These are phyloP conservation scores for Conops quadrifasciatus DNA, from an alignment of 2,888 invertebrate species.

Conservation along the genomic window DNA sequence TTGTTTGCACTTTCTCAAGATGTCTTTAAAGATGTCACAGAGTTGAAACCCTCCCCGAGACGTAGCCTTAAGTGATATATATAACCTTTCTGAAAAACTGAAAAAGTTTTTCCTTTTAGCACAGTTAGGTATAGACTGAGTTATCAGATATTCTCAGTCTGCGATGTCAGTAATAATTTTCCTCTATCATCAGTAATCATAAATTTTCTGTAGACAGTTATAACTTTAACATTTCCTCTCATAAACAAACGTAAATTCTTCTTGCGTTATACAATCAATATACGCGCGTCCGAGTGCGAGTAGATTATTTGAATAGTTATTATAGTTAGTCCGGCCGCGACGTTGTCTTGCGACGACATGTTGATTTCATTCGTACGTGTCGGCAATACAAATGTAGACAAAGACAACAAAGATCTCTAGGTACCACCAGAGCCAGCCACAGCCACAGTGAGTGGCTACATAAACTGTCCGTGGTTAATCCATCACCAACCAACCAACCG, in stretches of 20 bases:
- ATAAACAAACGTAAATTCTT: conserved; percentile 7
- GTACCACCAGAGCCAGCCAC: conserved; percentile 2
- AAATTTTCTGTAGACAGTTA: conserved; percentile 13
- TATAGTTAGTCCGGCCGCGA: too few species aligned
- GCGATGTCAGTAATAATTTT: background rate
- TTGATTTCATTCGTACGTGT: conserved; percentile 47
- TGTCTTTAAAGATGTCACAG: too few species aligned
- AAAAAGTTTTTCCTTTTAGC: too few species aligned
- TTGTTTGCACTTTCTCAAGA: too few species aligned
- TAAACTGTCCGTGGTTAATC: background rate
- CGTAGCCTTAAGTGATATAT: too few species aligned
- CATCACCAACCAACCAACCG: conserved; percentile 8
- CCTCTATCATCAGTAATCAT: background rate
- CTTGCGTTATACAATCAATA: conserved; percentile 21
- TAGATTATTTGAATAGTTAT: conserved; percentile 18
- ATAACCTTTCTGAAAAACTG: too few species aligned
- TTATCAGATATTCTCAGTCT: too few species aligned
- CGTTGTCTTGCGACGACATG: conserved; percentile 36
- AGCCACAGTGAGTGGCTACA: background rate
- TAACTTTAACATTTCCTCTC: conserved; percentile 24
- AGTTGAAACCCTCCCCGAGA: too few species aligned
- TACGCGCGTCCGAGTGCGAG: conserved; percentile 4
- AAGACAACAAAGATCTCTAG: background rate
- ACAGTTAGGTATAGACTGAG: too few species aligned
- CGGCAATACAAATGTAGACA: conserved; percentile 41